Percentiles rank a stretch among this genome's conserved stretches.
Conservation (phyloP, 2,113 vertebrate species). For the Ctenodactylus gundi region DNA sequence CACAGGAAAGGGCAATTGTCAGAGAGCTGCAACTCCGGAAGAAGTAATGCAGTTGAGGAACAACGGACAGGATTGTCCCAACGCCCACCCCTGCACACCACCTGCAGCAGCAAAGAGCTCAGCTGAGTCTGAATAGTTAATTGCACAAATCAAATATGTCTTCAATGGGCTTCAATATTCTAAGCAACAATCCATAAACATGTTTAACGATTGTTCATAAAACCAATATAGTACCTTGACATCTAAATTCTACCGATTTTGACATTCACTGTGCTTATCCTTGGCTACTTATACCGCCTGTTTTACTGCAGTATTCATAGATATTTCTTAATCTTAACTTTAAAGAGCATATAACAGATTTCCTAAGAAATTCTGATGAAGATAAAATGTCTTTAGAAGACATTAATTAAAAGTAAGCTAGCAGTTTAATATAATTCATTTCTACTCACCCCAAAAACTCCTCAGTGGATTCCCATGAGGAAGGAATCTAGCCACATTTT, state of each 20-base stretch:
- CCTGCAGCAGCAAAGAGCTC: not conserved
- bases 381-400: conserved; percentile 5
- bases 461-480: not conserved
- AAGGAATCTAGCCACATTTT: conserved; percentile 29
- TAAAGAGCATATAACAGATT: not conserved
- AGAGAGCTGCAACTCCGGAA: not conserved
- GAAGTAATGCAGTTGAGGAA: not conserved
- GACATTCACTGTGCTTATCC: not conserved
- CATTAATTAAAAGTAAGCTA: conserved; percentile 45
- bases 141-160: not conserved
- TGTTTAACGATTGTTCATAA: not conserved
- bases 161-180: not conserved
- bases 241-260: not conserved
- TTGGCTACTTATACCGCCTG: not conserved
- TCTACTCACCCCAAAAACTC: conserved; percentile 28
- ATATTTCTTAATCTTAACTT: conserved; percentile 12
- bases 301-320: not conserved
- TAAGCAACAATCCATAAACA: conserved; percentile 12
- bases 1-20: not conserved
- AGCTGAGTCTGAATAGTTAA: not conserved
- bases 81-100: not conserved
- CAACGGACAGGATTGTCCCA: not conserved
- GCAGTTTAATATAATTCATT: conserved; percentile 56
- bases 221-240: not conserved
- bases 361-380: not conserved